A percentile compares a stretch with the other conserved stretches of the same genome.
These are phyloP conservation scores for Drosophila kuntzei DNA, from an alignment of 2,888 invertebrate genomes.

Conservation along the genomic window DNA sequence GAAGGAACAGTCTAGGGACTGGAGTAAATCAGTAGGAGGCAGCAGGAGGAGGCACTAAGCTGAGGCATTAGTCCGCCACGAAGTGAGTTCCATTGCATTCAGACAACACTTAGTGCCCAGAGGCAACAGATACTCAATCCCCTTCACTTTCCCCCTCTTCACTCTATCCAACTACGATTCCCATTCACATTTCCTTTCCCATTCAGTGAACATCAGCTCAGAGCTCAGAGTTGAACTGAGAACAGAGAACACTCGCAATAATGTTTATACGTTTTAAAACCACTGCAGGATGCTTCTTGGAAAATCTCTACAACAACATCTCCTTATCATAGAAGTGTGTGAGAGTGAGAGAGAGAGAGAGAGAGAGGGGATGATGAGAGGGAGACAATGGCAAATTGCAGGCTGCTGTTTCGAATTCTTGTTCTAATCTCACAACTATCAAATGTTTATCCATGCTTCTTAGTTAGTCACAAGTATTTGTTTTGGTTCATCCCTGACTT, in stretches of 20 bases:
- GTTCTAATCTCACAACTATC: slow-evolving; percentile 36
- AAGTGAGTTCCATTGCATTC: slow-evolving; percentile 37
- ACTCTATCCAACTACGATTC: background rate
- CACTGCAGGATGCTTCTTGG: slow-evolving; percentile 35
- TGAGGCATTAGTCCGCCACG: slow-evolving; percentile 66
- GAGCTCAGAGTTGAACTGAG: slow-evolving; percentile 22
- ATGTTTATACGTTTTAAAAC: slow-evolving; percentile 59
- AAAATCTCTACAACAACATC: slow-evolving; percentile 13
- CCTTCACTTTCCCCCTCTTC: background rate
- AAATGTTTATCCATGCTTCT: slow-evolving; percentile 16
- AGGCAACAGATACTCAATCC: background rate
- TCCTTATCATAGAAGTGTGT: background rate
- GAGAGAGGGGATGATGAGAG: background rate
- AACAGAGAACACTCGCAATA: slow-evolving; percentile 35
- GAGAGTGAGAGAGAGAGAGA: background rate
- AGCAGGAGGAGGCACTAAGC: slow-evolving; percentile 56
- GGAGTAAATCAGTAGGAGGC: slow-evolving; percentile 7
- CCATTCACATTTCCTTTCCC: slow-evolving; percentile 25
- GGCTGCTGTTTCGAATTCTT: slow-evolving; percentile 20
- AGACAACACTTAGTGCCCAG: slow-evolving; percentile 42
- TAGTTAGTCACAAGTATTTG: slow-evolving; percentile 7
- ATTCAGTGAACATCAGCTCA: slow-evolving; percentile 37
- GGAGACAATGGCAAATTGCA: slow-evolving; percentile 36
- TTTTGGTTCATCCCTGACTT: slow-evolving; percentile 12
- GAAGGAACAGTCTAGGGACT: background rate